Evolutionary conservation across 1,140 invertebrate species (phyloP).

Genomic region (Batillaria attramentaria): DNA sequence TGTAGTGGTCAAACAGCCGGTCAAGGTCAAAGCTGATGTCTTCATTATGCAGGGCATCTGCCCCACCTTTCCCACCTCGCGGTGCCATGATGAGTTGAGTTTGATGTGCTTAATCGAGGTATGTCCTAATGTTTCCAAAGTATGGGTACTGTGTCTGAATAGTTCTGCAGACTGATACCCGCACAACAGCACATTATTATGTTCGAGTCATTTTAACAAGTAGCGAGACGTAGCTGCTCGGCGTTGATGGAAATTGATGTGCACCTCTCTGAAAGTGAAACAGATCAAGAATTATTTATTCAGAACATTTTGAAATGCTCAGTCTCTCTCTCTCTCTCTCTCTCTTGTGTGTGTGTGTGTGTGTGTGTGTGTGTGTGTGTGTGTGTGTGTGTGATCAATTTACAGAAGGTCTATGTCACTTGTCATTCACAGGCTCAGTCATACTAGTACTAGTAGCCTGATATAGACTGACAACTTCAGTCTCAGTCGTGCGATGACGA

Average conservation of each 20-base stretch:
- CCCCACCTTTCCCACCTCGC: conserved; percentile 9
- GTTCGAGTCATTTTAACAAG: background rate
- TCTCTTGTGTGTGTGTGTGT: conserved; percentile 18
- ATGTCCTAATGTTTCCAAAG: background rate
- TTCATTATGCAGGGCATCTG: conserved; percentile 44
- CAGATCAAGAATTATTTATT: too few relatives aligned
- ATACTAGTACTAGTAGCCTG: background rate
- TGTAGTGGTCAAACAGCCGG: conserved; percentile 66
- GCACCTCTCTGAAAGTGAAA: too few relatives aligned
- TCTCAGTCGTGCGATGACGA: background rate
- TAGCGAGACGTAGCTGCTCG: background rate
- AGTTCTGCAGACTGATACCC: background rate
- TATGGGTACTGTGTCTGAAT: background rate
- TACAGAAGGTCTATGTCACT: background rate
- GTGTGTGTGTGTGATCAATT: background rate
- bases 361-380: conserved; percentile 6
- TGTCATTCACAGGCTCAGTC: background rate
- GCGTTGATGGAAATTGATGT: too few relatives aligned
- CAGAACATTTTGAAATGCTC: too few relatives aligned
- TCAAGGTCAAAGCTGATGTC: conserved; percentile 63
- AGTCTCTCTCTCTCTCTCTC: too few relatives aligned
- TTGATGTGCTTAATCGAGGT: background rate
- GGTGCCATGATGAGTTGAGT: conserved; percentile 23
- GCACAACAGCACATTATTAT: background rate
- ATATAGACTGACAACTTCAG: background rate